A percentile compares a stretch with the other conserved stretches of the same genome.
phyloP scores from a whole-genome alignment of 2,797 vertebrate species.

The Sebastes elongatus region DNA sequence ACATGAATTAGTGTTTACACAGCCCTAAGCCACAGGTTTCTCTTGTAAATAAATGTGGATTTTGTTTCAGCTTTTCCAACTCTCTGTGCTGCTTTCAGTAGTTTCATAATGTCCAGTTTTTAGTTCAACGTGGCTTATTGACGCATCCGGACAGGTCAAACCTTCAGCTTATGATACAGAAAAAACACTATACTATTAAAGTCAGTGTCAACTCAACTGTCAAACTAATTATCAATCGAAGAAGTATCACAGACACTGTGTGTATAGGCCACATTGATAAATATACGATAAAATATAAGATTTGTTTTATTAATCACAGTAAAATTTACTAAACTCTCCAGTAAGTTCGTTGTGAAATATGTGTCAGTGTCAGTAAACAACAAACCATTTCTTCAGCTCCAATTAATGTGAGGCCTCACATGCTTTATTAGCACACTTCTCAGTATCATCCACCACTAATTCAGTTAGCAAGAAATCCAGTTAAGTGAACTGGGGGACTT shows the following conservation, averaged over 20 bases:
- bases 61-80: background rate
- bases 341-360: background rate
- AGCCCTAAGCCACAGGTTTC: background rate
- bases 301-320: background rate
- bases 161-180: background rate
- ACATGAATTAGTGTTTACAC: background rate
- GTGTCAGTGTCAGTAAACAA: constrained; percentile 10
- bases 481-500: background rate
- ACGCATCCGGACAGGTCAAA: background rate
- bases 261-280: background rate
- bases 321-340: background rate
- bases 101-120: background rate
- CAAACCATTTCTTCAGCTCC: background rate
- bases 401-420: constrained; percentile 3
- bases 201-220: background rate
- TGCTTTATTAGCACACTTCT: constrained; percentile 23
- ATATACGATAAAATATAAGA: background rate
- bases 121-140: background rate
- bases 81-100: background rate
- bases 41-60: background rate
- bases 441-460: constrained; percentile 9
- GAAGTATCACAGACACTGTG: background rate
- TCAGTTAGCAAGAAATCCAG: constrained; percentile 27
- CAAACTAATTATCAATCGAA: background rate
- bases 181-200: background rate